Base-by-base conservation (phyloP, 1,140 invertebrate species). In the Pristionchus pacificus region DNA sequence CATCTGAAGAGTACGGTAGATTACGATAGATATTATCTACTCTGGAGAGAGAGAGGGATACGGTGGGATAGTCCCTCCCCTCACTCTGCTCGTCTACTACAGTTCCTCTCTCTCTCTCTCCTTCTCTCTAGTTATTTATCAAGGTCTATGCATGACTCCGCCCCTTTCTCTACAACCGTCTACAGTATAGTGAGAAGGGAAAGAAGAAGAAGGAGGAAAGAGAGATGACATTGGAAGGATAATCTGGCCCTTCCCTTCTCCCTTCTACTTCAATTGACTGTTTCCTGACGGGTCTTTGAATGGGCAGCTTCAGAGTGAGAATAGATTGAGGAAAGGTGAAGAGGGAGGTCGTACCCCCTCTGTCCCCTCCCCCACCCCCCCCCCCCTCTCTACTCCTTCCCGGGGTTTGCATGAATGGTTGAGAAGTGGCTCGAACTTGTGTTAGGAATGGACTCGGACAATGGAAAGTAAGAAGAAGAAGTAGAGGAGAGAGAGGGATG, bases 1-100 rank as follows among this genome's bases (percentile, higher is more conserved):
- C 80, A 81, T 67, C 79, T 80, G 67, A 67, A 78, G n/a, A 30
- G 15, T 0, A 72, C 27, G 30, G 31, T 0, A 27, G n/a, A n/a
- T n/a, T n/a, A n/a, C n/a, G n/a, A n/a, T n/a, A n/a, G n/a, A n/a
- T n/a, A n/a, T n/a, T n/a, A n/a, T n/a, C n/a, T n/a, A n/a, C n/a
- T n/a, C 25, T 60, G 38, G 32, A 33, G 25, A 60, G 25, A 29
- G 24, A 62, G 10, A 58, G 57, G 49, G 24, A 28, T 65, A 27
- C 0, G 60, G 68, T 38, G 27, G 59, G 30, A 24, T 19, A 49
- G n/a, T n/a, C n/a, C n/a, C n/a, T n/a, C n/a, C n/a, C n/a, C n/a
- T n/a, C n/a, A n/a, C n/a, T n/a, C n/a, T n/a, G n/a, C n/a, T n/a
- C n/a, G n/a, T n/a, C n/a, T n/a, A n/a, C n/a, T n/a, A n/a, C n/a